Conservation (phyloP, 2,113 vertebrate species). For the Nerophis lumbriciformis region DNA sequence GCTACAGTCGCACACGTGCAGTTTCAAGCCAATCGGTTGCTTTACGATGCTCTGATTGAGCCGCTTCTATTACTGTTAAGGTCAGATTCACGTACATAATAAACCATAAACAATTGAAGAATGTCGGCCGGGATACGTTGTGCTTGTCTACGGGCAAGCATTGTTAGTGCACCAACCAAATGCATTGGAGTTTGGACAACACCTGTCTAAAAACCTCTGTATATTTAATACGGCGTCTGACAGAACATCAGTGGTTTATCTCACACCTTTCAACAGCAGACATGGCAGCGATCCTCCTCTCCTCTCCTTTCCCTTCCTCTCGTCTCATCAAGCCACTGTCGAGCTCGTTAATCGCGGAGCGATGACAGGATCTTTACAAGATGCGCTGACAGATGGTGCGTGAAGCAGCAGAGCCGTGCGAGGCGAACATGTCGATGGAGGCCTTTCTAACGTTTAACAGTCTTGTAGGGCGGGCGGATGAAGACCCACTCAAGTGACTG, state of each 20-base stretch:
- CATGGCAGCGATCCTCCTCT: background rate
- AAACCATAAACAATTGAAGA: no score
- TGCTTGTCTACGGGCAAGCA: no score
- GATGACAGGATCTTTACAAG: constrained; percentile 18
- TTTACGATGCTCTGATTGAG: no score
- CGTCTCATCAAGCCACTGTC: background rate
- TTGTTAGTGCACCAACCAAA: background rate
- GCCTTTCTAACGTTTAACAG: constrained; percentile 4
- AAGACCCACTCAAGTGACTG: constrained; percentile 2
- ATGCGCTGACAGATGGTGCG: background rate
- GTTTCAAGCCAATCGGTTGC: no score
- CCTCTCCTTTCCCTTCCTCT: constrained; percentile 1
- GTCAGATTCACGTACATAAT: background rate
- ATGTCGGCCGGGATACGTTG: no score
- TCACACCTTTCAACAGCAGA: constrained; percentile 24
- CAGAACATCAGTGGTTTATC: constrained; percentile 34
- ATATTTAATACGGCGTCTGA: background rate
- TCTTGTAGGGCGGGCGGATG: background rate
- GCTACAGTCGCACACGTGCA: no score
- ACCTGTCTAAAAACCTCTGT: background rate
- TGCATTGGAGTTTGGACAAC: background rate
- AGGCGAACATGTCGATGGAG: background rate
- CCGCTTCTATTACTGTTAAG: background rate
- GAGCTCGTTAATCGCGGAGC: constrained; percentile 22
- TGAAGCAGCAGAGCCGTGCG: background rate